Percentiles rank a stretch among this genome's conserved stretches.
Evolutionary conservation across 2,113 vertebrate species (phyloP).

Genomic region (Vulpes ferrilata): DNA sequence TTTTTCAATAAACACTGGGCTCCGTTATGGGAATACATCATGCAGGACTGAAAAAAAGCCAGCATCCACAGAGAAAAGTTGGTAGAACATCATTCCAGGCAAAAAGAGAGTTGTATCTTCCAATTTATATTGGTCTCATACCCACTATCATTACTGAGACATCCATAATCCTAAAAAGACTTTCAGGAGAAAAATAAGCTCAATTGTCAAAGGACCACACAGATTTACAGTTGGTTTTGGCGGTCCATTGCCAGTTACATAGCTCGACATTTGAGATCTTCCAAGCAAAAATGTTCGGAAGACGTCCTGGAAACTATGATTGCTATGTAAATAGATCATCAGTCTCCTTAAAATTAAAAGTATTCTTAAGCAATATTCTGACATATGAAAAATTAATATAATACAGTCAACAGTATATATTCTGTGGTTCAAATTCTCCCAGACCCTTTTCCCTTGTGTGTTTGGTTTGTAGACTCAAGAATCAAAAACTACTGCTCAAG

Average conservation of each 20-base stretch:
- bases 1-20: conserved; percentile 13
- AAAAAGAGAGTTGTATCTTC: not conserved
- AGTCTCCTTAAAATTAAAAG: conserved; percentile 1
- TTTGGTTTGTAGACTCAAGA: not conserved
- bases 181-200: conserved; percentile 47
- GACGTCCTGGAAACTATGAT: not conserved
- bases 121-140: conserved; percentile 40
- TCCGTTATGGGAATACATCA: not conserved
- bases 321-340: not conserved
- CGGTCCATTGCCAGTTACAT: not conserved
- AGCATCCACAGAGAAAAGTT: not conserved
- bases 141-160: not conserved
- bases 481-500: not conserved
- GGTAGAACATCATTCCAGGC: not conserved
- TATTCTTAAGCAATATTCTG: not conserved
- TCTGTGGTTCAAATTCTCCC: not conserved
- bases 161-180: conserved; percentile 36
- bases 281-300: not conserved
- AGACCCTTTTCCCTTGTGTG: not conserved
- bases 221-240: not conserved
- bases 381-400: not conserved
- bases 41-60: not conserved
- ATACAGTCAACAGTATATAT: not conserved
- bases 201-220: not conserved
- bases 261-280: not conserved